phyloP scores from a whole-genome alignment of 2,888 invertebrate genomes.

The Muschampia plurimacula region DNA sequence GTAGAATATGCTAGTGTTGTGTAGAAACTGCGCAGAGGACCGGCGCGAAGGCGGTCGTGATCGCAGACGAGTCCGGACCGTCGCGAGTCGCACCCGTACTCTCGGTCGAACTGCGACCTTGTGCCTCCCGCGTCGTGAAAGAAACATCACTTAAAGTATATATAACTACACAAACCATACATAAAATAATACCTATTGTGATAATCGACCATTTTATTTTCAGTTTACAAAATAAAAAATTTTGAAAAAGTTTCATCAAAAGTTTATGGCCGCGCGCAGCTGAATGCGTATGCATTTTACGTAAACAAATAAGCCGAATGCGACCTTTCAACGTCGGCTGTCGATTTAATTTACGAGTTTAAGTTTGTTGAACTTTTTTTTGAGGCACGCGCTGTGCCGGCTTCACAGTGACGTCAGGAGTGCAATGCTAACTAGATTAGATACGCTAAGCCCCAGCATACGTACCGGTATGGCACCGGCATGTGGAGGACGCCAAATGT shows the following conservation, averaged over 20 bases:
- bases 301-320: constrained; percentile 48
- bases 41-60: constrained; percentile 55
- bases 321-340: constrained; percentile 50
- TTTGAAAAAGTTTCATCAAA: constrained; percentile 33
- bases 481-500: constrained; percentile 58
- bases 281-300: constrained; percentile 43
- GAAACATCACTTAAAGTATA: constrained; percentile 32
- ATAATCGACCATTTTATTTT: background rate
- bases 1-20: constrained; percentile 46
- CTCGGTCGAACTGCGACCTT: constrained; percentile 51
- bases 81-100: constrained; percentile 65
- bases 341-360: constrained; percentile 52
- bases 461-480: constrained; percentile 45
- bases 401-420: constrained; percentile 70
- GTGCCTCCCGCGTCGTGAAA: constrained; percentile 44
- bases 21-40: constrained; percentile 73
- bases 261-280: constrained; percentile 30
- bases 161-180: constrained; percentile 43
- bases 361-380: constrained; percentile 82
- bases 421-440: constrained; percentile 79
- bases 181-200: background rate
- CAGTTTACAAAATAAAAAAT: background rate
- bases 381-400: constrained; percentile 61
- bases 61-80: constrained; percentile 66
- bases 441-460: constrained; percentile 70